These are phyloP conservation scores for Hoplodrina blanda DNA, from an alignment of 2,888 invertebrate species.

Conservation along the genomic window DNA sequence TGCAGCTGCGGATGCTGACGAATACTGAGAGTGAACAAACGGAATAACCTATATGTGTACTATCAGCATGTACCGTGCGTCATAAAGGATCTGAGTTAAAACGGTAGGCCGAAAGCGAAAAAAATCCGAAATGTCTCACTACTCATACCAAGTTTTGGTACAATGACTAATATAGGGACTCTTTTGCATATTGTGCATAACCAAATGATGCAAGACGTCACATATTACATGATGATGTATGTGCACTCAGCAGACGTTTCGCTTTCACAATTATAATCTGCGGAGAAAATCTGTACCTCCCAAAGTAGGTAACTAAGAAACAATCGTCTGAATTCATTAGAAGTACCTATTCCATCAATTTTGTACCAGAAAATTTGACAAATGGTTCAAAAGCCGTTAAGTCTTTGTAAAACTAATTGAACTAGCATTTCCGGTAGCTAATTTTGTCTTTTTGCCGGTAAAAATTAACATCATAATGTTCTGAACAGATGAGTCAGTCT, in stretches of 20 bases:
- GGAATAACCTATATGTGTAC: background rate
- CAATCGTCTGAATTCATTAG: background rate
- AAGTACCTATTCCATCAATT: too few relatives aligned
- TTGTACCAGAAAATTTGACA: background rate
- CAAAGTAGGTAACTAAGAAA: background rate
- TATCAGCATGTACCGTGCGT: background rate
- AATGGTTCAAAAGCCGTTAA: constrained; percentile 3
- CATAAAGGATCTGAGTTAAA: background rate
- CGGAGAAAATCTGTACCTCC: constrained; percentile 11
- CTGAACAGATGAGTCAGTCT: constrained; percentile 11
- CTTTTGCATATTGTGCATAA: constrained; percentile 34
- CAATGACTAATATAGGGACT: constrained; percentile 32
- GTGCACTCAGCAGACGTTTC: constrained; percentile 11
- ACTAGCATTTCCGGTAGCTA: background rate
- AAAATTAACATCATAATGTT: constrained; percentile 40
- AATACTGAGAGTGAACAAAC: background rate
- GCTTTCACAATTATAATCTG: constrained; percentile 41
- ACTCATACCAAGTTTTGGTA: constrained; percentile 9
- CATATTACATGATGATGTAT: constrained; percentile 33
- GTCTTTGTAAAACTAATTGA: background rate
- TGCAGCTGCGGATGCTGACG: background rate
- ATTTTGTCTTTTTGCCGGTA: constrained; percentile 4
- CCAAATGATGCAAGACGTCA: constrained; percentile 37
- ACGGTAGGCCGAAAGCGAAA: background rate
- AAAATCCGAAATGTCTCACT: background rate